These are phyloP conservation scores for Hipposideros larvatus DNA, from an alignment of 2,797 vertebrate genomes.

Conservation along the genomic window DNA sequence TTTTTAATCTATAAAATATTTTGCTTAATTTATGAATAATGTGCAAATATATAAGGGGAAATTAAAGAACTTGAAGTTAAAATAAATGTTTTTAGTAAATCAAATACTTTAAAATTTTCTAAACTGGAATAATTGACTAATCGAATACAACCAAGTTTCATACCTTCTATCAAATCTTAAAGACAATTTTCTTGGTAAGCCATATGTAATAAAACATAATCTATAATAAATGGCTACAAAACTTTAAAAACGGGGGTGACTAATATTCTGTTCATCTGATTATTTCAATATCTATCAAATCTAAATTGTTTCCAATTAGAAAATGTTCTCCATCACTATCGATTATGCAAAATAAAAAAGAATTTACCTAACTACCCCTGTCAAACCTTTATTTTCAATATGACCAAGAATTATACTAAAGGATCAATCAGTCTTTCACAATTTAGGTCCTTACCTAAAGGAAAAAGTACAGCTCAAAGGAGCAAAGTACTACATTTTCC, in stretches of 20 bases:
- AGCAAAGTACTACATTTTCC: neutral
- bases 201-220: conserved; percentile 34
- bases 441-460: neutral
- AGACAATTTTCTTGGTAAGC: conserved; percentile 21
- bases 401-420: conserved; percentile 22
- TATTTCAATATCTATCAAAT: conserved; percentile 29
- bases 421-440: conserved; percentile 7
- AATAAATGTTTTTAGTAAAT: conserved; percentile 33
- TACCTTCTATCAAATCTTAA: conserved; percentile 46
- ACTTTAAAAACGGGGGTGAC: conserved; percentile 4
- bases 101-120: conserved; percentile 35
- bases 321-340: conserved; percentile 54
- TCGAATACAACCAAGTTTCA: conserved; percentile 28
- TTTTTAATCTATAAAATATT: neutral
- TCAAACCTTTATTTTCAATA: conserved; percentile 12
- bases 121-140: neutral
- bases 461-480: conserved; percentile 16
- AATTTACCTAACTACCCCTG: neutral
- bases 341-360: neutral
- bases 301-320: conserved; percentile 18
- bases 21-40: conserved; percentile 32
- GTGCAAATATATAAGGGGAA: neutral
- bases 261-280: conserved; percentile 30
- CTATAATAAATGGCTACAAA: conserved; percentile 58
- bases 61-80: conserved; percentile 39